Evolutionary conservation across 2,888 invertebrate genomes (phyloP).

Genomic region (Pristionchus exspectatus): DNA sequence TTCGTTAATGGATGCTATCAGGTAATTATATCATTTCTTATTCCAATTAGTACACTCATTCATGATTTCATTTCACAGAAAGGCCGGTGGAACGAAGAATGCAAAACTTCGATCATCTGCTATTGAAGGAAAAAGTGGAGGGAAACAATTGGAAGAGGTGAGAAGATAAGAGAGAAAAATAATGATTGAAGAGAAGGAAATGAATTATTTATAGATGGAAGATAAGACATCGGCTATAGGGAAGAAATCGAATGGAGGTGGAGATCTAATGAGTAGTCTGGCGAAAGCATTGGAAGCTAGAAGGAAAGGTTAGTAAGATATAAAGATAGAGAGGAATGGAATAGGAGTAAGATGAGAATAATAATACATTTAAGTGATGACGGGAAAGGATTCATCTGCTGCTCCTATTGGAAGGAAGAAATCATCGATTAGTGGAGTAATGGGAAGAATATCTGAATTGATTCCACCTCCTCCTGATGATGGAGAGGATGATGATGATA

Average conservation of each 20-base stretch:
- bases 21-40: background rate
- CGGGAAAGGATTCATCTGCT: slow-evolving; percentile 53
- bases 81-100: slow-evolving; percentile 66
- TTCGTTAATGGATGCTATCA: slow-evolving; percentile 49
- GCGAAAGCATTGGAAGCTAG: slow-evolving; percentile 67
- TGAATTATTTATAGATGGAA: background rate
- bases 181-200: background rate
- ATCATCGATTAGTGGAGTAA: slow-evolving; percentile 36
- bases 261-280: slow-evolving; percentile 68
- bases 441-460: slow-evolving; percentile 46
- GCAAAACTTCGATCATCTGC: slow-evolving; percentile 60
- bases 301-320: slow-evolving; percentile 60
- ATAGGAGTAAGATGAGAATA: too few relatives aligned
- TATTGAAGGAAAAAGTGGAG: slow-evolving; percentile 33
- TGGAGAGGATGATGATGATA: slow-evolving; percentile 21
- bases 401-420: slow-evolving; percentile 25
- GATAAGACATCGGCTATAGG: slow-evolving; percentile 50
- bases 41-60: background rate
- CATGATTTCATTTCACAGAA: background rate
- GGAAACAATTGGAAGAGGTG: slow-evolving; percentile 35
- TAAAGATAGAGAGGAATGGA: background rate
- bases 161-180: background rate
- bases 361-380: slow-evolving; percentile 57
- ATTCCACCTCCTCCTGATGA: slow-evolving; percentile 47
- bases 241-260: slow-evolving; percentile 55